Evolutionary conservation across 2,888 invertebrate species (phyloP), one percentile per base, ranked within the genome.

Genomic region (Leptopterna dolabrata): DNA sequence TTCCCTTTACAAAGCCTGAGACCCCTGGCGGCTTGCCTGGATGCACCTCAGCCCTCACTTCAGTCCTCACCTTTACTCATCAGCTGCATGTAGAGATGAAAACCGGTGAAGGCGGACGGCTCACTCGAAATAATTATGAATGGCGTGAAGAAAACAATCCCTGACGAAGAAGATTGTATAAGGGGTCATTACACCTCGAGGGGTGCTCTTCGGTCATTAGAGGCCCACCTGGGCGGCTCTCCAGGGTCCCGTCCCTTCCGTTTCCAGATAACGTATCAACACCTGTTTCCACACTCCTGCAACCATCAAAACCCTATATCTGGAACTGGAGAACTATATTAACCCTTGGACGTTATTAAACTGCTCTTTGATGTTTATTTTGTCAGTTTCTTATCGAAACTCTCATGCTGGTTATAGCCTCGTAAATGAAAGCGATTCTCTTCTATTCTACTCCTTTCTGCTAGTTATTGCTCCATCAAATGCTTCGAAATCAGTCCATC

Each of bases 81-180:
- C 47, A 13, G 3, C 13, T 16, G 47, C 47, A 47, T 47, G n/a
- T 16, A 47, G 47, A 13, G 47, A 47, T 47, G 47, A 13, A 7
- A 36, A 36, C 36, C 36, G 36, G 1, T 51, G 11, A 16, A 27
- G 29, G 14, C 55, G 29, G 29, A 47, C 51, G 47, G 19, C 81
- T 51, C 81, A 81, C 45, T 81, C 81, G 19, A 55, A 51, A 55
- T 81, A 81, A 81, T 81, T 81, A 81, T 81, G 81, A 81, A 81
- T 81, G 81, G 81, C 81, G 81, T 81, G 81, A 81, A 81, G 81
- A 55, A 29, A 81, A 81, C 81, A 81, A 81, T 81, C 81, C 51
- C 73, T 73, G 19, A 27, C 29, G 14, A 14, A 51, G 81, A 51
- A 51, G 51, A 55, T 19, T 19, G 24, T 55, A n/a, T 19, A 2